A percentile compares a stretch with the other conserved stretches of the same genome.
Evolutionary conservation across 2,113 vertebrate genomes (phyloP).

Genomic region (Azemiops feae): DNA sequence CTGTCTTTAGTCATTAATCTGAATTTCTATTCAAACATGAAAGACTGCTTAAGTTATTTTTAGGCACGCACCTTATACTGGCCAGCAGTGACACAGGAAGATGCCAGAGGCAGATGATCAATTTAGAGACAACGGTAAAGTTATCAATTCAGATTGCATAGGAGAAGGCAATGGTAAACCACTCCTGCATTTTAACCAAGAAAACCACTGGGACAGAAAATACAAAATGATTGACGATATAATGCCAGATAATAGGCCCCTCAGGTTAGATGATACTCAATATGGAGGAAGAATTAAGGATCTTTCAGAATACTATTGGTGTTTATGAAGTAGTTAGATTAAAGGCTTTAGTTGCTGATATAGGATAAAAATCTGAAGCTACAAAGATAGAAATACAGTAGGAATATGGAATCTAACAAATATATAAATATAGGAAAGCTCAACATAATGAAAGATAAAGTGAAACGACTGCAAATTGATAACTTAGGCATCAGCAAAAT

Average conservation of each 20-base stretch:
- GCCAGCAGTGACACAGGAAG: neutral
- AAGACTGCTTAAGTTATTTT: neutral
- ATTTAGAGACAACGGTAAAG: neutral
- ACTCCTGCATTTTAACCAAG: neutral
- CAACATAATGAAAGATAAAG: neutral
- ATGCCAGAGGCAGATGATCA: neutral
- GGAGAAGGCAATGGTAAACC: neutral
- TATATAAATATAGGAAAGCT: neutral
- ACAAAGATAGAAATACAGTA: neutral
- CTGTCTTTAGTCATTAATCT: neutral
- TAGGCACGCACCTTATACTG: neutral
- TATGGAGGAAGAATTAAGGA: neutral
- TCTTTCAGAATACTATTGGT: neutral
- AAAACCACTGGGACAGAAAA: neutral
- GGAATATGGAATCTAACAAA: neutral
- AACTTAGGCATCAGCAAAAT: neutral
- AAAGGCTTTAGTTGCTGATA: neutral
- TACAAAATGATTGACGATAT: neutral
- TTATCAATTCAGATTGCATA: neutral
- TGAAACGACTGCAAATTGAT: neutral
- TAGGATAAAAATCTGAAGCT: neutral
- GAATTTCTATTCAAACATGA: neutral
- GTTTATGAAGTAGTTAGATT: neutral
- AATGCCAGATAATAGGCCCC: neutral
- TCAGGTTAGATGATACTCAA: neutral